Evolutionary conservation across 2,888 invertebrate genomes (phyloP), one percentile per base, ranked within the genome.

Genomic region (Tetropium fuscum): DNA sequence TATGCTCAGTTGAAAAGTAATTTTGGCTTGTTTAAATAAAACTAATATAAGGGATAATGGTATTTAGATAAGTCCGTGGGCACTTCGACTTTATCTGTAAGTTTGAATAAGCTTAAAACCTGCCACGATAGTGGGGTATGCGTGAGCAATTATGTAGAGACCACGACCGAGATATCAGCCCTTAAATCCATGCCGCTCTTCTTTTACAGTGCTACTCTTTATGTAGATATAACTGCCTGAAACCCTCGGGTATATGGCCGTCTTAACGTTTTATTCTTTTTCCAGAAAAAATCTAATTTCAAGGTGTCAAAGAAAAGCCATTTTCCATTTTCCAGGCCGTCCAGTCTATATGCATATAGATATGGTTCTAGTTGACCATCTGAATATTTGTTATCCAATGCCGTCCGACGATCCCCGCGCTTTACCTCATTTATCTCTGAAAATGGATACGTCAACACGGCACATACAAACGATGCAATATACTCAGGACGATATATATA

Each of bases 241-340:
- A 45, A 49, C 64, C 59, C 61, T 51, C 43, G 64, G 61, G 64
- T 61, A 56, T 58, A 59, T 59, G 61, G 58, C 54, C 53, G 61
- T 57, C 64, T 61, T 61, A 59, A 57, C 59, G 59, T 59, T 64
- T 61, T 57, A 61, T 79, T 78, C 77, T 78, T 77, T 79, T 78
- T 79, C 70, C 68, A 72, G 77, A 80, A 81, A 81, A 81, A 82
- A 82, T 82, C 81, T 82, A 82, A 82, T 82, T 82, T 81, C 79
- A 78, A 81, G 81, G 81, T 81, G 81, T 82, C 82, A 81, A 81
- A 82, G 82, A 81, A 82, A 81, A 82, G 81, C 81, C 81, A 81
- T 82, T 81, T 81, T 79, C 81, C 80, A 80, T 81, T 80, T 80
- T 79, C 77, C 76, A 69, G 72, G 71, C 74, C 75, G 77, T 74